Evolutionary conservation across 2,797 vertebrate species (phyloP), one percentile per base, ranked within the genome.

Genomic region (Protonibea diacanthus): DNA sequence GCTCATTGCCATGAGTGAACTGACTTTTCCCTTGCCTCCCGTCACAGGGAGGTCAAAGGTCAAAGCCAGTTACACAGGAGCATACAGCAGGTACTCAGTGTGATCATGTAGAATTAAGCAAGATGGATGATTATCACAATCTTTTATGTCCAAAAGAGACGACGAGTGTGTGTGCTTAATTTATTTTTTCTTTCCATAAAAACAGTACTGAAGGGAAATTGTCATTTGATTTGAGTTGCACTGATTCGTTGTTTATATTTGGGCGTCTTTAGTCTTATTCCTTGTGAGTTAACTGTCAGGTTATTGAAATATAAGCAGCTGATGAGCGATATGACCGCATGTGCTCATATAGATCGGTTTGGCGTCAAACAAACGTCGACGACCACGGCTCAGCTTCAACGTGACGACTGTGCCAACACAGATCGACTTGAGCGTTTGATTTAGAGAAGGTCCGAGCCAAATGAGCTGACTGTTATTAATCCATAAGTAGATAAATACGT

Each of bases 41-140:
- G 20, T 59, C 52, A 58, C 10, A 29, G 29, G 0, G 11, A 83
- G 56, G 62, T 69, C 69, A 74, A 33, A 64, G 76, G 69, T 66
- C 76, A 82, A 20, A n/a, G 21, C 0, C 33, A 57, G 48, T 23
- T 10, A 27, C 29, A 70, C 60, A 42, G 65, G 33, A 61, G 55
- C 45, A 13, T 49, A 40, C 27, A 73, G 38, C 0, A 20, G 29
- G 6, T 57, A 3, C 42, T 64, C 23, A 15, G 15, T 27, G 14
- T 17, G 11, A 2, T n/a, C 6, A 29, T 33, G 10, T n/a, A 23
- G 1, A 11, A 12, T 55, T 47, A 15, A 57, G 6, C 8, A 47
- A 20, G 0, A 6, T 15, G 6, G 6, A 47, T 63, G 27, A 33
- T 27, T 13, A 62, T 2, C 2, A 27, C 0, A 0, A 40, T 1